phyloP scores from a whole-genome alignment of 2,888 invertebrate genomes.

The Philopedon plagiatum region DNA sequence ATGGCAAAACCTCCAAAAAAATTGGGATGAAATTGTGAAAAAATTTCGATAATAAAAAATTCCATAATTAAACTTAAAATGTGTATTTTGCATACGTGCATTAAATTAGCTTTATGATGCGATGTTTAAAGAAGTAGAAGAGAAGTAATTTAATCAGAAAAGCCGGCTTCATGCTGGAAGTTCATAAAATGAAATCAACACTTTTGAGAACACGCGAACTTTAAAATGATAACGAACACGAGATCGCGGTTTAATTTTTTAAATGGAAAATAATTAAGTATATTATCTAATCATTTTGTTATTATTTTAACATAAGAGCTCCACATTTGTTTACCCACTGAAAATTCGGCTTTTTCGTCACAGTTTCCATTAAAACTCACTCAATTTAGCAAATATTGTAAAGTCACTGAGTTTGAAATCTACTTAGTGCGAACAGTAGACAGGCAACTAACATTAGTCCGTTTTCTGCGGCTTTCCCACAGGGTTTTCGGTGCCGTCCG shows the following conservation, averaged over 20 bases:
- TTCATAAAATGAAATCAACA: constrained; percentile 37
- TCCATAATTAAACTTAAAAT: not conserved
- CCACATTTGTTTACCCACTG: too few relatives aligned
- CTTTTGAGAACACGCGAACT: constrained; percentile 23
- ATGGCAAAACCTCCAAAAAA: too few relatives aligned
- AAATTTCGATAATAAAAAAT: not conserved
- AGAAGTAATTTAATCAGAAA: constrained; percentile 14
- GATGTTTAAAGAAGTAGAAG: not conserved
- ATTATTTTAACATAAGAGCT: too few relatives aligned
- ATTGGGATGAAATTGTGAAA: too few relatives aligned
- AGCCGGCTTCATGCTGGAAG: constrained; percentile 16
- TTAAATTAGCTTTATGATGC: not conserved
- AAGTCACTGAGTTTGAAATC: constrained; percentile 7
- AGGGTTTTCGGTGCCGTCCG: constrained; percentile 11
- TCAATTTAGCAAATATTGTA: constrained; percentile 13
- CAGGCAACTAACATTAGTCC: constrained; percentile 26
- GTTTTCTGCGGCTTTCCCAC: constrained; percentile 32
- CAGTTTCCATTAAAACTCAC: too few relatives aligned
- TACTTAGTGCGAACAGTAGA: constrained; percentile 23
- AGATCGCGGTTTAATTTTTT: constrained; percentile 11
- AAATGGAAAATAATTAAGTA: not conserved
- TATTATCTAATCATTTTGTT: not conserved
- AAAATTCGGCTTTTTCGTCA: too few relatives aligned
- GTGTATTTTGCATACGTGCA: not conserved
- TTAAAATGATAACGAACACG: constrained; percentile 21